Conservation (phyloP, 2,797 vertebrate species). For the Sebastes oblongus region DNA sequence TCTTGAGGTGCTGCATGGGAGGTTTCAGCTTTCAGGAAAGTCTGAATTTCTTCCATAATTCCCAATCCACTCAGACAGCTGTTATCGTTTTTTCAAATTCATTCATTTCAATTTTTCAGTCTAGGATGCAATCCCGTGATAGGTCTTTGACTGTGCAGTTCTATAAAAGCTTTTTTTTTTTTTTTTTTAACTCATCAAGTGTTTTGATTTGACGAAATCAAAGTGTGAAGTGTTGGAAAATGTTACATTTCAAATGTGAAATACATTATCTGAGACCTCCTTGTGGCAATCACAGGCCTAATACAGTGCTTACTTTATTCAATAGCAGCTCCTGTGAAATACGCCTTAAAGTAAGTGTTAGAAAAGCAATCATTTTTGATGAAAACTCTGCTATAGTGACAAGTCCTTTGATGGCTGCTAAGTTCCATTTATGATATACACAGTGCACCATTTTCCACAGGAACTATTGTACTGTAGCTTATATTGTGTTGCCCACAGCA, state of each 20-base stretch:
- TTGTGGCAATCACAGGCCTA: not conserved
- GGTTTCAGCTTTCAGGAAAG: constrained; percentile 39
- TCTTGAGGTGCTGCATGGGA: constrained; percentile 26
- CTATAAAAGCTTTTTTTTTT: not conserved
- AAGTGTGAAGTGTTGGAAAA: constrained; percentile 6
- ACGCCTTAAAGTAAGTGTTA: not conserved
- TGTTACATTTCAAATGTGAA: constrained; percentile 28
- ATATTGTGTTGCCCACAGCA: not conserved
- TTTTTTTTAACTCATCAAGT: constrained; percentile 4
- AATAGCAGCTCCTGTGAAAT: constrained; percentile 10
- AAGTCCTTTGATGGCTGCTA: constrained; percentile 13
- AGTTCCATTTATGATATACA: constrained; percentile 12
- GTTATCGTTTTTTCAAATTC: constrained; percentile 35
- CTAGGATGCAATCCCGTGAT: constrained; percentile 4
- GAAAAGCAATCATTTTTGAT: constrained; percentile 21
- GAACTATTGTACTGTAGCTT: not conserved
- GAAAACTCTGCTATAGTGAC: constrained; percentile 5
- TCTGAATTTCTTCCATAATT: constrained; percentile 33
- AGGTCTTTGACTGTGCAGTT: constrained; percentile 11
- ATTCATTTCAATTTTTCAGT: constrained; percentile 14
- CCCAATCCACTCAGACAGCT: constrained; percentile 26
- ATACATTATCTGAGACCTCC: constrained; percentile 11
- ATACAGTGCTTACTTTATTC: constrained; percentile 21
- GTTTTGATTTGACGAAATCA: constrained; percentile 33
- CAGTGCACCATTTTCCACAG: not conserved